Conservation (phyloP, 2,797 vertebrate species). For the Amphiprion clarkii region DNA sequence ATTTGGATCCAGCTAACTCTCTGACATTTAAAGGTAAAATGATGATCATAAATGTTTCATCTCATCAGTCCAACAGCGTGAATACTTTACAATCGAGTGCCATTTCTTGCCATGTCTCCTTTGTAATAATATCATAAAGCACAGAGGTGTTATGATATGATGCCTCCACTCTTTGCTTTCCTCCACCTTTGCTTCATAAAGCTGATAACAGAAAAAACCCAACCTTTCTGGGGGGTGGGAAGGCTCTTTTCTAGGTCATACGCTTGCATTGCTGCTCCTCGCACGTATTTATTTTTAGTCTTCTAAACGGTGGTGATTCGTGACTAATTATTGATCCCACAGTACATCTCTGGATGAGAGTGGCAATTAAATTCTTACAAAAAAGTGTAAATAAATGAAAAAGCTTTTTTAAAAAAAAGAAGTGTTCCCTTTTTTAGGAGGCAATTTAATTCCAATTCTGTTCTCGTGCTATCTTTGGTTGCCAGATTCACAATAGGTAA, state of each 20-base stretch:
- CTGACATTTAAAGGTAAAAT: neutral
- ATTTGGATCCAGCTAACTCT: neutral
- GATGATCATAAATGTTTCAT: neutral
- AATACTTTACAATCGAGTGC: neutral
- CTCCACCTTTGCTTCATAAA: neutral
- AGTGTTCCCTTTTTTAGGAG: conserved; percentile 8
- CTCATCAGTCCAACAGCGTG: neutral
- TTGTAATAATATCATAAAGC: conserved; percentile 6
- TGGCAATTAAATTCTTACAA: conserved; percentile 29
- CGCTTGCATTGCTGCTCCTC: conserved; percentile 27
- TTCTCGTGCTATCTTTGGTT: conserved; percentile 12
- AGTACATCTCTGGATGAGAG: conserved; percentile 26
- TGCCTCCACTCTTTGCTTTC: conserved; percentile 12
- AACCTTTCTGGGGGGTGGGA: neutral
- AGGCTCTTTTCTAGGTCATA: conserved; percentile 30
- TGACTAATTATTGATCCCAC: conserved; percentile 53
- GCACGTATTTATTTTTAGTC: conserved; percentile 49
- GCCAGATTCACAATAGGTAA: conserved; percentile 7
- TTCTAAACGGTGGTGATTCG: conserved; percentile 46
- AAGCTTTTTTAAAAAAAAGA: neutral
- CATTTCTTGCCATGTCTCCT: neutral
- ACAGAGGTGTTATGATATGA: neutral
- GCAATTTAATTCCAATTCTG: neutral
- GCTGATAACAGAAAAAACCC: no score
- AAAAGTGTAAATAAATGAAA: conserved; percentile 43